phyloP scores from a whole-genome alignment of 2,113 vertebrate species.

The Oncorhynchus nerka region DNA sequence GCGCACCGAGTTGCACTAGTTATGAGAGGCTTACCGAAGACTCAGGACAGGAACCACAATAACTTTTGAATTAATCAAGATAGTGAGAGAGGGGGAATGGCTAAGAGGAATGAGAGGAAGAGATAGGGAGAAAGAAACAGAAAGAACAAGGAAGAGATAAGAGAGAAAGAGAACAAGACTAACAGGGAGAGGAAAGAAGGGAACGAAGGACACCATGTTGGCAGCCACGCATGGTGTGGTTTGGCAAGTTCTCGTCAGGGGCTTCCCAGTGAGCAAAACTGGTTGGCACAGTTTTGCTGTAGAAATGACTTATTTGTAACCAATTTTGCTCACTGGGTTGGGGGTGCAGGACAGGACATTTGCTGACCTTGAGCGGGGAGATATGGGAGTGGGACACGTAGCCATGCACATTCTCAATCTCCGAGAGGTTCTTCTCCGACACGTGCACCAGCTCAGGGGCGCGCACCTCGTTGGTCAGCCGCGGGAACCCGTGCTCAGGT shows the following conservation, averaged over 20 bases:
- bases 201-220: constrained; percentile 12
- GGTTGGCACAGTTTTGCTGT: not conserved
- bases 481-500: constrained; percentile 87
- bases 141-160: not conserved
- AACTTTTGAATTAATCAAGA: constrained; percentile 6
- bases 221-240: constrained; percentile 26
- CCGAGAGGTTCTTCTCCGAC: constrained; percentile 95
- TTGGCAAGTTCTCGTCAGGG: not conserved
- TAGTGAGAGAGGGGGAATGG: constrained; percentile 8
- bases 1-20: not conserved
- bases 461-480: constrained; percentile 85
- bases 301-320: not conserved
- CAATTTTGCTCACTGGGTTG: not conserved
- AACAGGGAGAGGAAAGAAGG: not conserved
- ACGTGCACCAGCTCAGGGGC: constrained; percentile 94
- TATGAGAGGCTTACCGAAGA: constrained; percentile 22
- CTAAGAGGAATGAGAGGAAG: constrained; percentile 5
- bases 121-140: not conserved
- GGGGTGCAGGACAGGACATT: not conserved
- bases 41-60: constrained; percentile 13
- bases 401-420: constrained; percentile 96
- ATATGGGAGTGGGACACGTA: constrained; percentile 95
- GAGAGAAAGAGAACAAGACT: constrained; percentile 1
- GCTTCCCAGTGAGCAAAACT: no score
- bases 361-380: constrained; percentile 92